phyloP scores from a whole-genome alignment of 2,888 invertebrate genomes.

The Dermolepida albohirtum region DNA sequence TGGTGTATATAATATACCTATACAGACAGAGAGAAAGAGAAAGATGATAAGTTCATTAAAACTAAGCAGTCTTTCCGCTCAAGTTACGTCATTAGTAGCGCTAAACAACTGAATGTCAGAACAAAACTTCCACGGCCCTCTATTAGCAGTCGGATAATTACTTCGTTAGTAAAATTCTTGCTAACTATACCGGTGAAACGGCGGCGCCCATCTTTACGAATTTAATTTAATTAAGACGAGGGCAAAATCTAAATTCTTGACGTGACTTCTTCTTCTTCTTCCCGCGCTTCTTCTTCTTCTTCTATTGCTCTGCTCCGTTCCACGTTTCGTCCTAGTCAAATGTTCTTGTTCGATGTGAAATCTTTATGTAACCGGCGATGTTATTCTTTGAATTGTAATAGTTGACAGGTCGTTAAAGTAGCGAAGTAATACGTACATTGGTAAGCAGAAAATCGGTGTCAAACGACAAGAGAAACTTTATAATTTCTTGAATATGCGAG shows the following conservation, averaged over 20 bases:
- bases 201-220: slow-evolving; percentile 58
- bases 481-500: too few species aligned
- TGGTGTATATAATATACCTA: too few species aligned
- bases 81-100: slow-evolving; percentile 79
- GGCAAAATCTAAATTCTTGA: slow-evolving; percentile 61
- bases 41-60: slow-evolving; percentile 56
- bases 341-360: not conserved
- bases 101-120: slow-evolving; percentile 63
- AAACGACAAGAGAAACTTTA: too few species aligned
- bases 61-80: slow-evolving; percentile 85
- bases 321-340: not conserved
- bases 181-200: slow-evolving; percentile 58
- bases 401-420: too few species aligned
- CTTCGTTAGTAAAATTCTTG: slow-evolving; percentile 66
- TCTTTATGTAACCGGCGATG: too few species aligned
- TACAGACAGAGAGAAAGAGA: slow-evolving; percentile 17
- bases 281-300: not conserved
- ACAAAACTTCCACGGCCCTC: slow-evolving; percentile 61
- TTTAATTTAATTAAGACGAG: slow-evolving; percentile 64
- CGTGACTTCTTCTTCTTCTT: slow-evolving; percentile 53
- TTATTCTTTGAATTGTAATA: too few species aligned
- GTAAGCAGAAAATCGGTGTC: too few species aligned
- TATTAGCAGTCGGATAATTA: slow-evolving; percentile 65
- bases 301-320: not conserved
- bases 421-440: too few species aligned